Base-by-base conservation (phyloP, 2,888 invertebrate genomes). In the Acanthosepion lycidas region DNA sequence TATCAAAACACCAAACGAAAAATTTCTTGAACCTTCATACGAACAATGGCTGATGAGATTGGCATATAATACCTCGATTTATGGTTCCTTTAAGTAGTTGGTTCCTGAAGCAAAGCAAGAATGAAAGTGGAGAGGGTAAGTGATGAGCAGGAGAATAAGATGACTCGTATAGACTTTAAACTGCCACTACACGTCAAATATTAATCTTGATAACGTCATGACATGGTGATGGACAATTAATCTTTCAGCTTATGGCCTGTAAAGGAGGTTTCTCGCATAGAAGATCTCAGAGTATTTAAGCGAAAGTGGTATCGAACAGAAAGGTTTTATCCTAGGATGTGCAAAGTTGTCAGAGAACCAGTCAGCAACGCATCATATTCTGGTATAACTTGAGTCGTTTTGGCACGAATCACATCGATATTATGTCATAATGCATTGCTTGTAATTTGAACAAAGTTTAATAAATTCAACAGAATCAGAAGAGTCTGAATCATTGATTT, bases 41-140 rank as follows among this genome's bases (percentile, higher is more conserved):
- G 23, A 64, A 28, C 26, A 64, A 6, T 26, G 64, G 2, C 78
- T n/a, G n/a, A 15, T n/a, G 18, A 78, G 33, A 78, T n/a, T 78
- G 78, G 15, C n/a, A 28, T 12, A 78, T 78, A n/a, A 78, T 78
- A n/a, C n/a, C 78, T 6, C n/a, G 9, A n/a, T 59, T 12, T n/a
- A 78, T 78, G 78, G 78, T 78, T 78, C n/a, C 78, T n/a, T n/a
- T 28, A 78, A 78, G 78, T 78, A 78, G n/a, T 78, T 78, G n/a
- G n/a, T 78, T 15, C n/a, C 78, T 78, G 78, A 33, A 33, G n/a
- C 78, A 78, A 78, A 15, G 78, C 78, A 33, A 12, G 78, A 78
- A 78, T 33, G 15, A 78, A 18, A 33, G 15, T 0, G n/a, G 78
- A 78, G 12, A 15, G 18, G n/a, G 15, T 2, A 33, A 59, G 23